A percentile compares a stretch with the other conserved stretches of the same genome.
Conservation (phyloP, 2,797 vertebrate genomes). For the Basileuterus tristriatus region DNA sequence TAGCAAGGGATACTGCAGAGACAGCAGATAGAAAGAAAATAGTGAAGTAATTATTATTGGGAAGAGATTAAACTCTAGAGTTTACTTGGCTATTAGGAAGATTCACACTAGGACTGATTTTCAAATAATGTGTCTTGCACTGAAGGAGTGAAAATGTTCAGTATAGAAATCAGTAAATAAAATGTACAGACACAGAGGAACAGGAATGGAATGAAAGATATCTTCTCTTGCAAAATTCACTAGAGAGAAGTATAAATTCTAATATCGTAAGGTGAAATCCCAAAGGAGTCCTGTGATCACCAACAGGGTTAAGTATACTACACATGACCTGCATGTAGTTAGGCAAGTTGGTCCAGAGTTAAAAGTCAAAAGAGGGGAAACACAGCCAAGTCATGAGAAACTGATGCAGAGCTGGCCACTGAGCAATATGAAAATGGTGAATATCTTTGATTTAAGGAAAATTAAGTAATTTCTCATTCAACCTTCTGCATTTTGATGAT, state of each 20-base stretch:
- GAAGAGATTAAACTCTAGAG: neutral
- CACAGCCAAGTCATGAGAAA: neutral
- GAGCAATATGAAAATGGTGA: neutral
- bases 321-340: neutral
- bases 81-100: neutral
- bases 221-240: neutral
- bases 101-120: neutral
- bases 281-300: neutral
- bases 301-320: neutral
- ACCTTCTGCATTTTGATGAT: neutral
- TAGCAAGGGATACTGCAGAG: constrained; percentile 51
- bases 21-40: constrained; percentile 60
- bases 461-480: neutral
- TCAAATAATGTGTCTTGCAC: neutral
- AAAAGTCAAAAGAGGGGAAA: neutral
- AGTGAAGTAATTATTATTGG: constrained; percentile 49
- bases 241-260: neutral
- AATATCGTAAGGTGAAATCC: neutral
- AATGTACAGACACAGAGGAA: neutral
- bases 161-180: neutral
- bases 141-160: neutral
- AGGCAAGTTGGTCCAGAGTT: neutral
- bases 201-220: neutral
- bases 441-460: neutral
- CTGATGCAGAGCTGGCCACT: neutral